Base-by-base conservation (phyloP, 2,113 vertebrate species). In the Poeciliopsis retropinna region DNA sequence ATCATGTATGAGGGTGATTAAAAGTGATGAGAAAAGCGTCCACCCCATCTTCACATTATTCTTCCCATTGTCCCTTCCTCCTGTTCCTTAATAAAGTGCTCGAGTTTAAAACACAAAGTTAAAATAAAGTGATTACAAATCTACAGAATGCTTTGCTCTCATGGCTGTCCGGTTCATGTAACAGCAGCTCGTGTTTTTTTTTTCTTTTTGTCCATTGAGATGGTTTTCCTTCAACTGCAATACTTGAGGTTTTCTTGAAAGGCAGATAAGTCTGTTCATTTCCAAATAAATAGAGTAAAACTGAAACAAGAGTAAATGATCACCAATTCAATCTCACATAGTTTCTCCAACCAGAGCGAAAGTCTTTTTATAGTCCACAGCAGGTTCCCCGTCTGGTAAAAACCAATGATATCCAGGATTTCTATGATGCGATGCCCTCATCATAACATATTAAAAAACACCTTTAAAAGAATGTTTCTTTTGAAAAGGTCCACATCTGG, bases 231-330 rank as follows among this genome's bases (percentile, higher is more conserved):
- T 75, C 44, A 60, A 64, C 75, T 78, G 76, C 64, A 81, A 86
- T 80, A 84, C 74, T 90, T 75, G 31, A 85, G 77, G 79, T 75
- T 81, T 87, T 87, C 80, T 72, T 84, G 72, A 78, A 5, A 63
- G 63, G 69, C 86, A 88, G 85, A 74, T 88, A 28, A 77, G 30
- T 73, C 83, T 64, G 61, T 81, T 81, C 67, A 62, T 74, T 70
- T 75, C 71, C 91, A 92, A 94, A 95, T 94, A 95, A 94, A 95
- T 94, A 93, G 89, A 87, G 17, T 82, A 75, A 22, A 84, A 84
- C 47, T 41, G 75, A 74, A 84, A 84, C 72, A 77, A 83, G 63
- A 87, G 84, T 81, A 85, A 89, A 88, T 77, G 75, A 84, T 27
- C 47, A 61, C 34, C 60, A 60, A 85, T 34, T 69, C 54, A 15